phyloP scores from a whole-genome alignment of 1,140 invertebrate species.

The Meloidogyne hapla region DNA sequence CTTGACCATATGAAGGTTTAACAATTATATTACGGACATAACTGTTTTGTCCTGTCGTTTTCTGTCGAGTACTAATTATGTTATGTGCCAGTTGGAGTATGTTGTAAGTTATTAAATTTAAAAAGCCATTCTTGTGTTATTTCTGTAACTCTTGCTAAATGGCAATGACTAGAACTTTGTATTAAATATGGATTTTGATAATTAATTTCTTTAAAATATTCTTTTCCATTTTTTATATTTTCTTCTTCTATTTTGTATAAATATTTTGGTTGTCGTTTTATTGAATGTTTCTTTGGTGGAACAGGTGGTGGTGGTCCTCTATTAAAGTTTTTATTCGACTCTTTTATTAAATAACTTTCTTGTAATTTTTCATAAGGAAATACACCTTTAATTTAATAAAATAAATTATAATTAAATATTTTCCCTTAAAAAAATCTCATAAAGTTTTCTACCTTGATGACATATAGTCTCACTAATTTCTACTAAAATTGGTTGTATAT shows the following conservation, averaged over 20 bases:
- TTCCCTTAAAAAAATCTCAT: not conserved
- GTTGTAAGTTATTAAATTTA: not conserved
- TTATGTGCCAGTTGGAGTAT: too few species aligned
- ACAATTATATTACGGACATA: too few species aligned
- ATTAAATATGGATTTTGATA: conserved; percentile 32
- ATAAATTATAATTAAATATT: too few species aligned
- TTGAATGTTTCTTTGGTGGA: not conserved
- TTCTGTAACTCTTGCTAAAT: conserved; percentile 29
- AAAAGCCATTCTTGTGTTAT: conserved; percentile 25
- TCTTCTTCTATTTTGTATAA: conserved; percentile 5
- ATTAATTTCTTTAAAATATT: not conserved
- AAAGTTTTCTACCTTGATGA: not conserved
- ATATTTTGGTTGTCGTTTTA: not conserved
- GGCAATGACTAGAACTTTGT: conserved; percentile 29
- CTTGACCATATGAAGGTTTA: too few species aligned
- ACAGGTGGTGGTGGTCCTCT: not conserved
- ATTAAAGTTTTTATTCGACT: conserved; percentile 15
- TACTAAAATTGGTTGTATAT: conserved; percentile 25
- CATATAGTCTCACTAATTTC: conserved; percentile 26
- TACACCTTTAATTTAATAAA: not conserved
- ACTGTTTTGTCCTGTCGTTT: too few species aligned
- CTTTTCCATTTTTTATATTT: not conserved
- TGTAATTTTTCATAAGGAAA: not conserved
- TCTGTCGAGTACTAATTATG: too few species aligned
- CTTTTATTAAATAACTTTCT: not conserved